These are phyloP conservation scores for Pagrus major DNA, from an alignment of 2,113 vertebrate species.

Conservation along the genomic window DNA sequence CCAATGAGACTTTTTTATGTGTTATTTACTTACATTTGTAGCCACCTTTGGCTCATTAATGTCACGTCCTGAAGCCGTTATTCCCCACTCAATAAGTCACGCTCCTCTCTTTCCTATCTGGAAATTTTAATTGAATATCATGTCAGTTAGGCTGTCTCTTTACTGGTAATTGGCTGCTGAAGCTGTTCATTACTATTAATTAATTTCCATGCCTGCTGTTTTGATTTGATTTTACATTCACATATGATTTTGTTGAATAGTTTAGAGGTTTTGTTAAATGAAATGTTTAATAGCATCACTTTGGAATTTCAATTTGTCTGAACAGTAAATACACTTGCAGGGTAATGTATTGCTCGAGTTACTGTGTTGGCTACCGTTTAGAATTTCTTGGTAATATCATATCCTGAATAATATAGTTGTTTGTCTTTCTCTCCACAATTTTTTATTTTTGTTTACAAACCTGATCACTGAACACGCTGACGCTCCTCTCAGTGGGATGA, in stretches of 20 bases:
- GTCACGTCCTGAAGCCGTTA: conserved; percentile 4
- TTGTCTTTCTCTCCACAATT: too few relatives aligned
- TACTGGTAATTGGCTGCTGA: conserved; percentile 8
- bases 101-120: not conserved
- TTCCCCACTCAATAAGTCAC: not conserved
- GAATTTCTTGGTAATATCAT: not conserved
- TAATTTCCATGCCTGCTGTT: not conserved
- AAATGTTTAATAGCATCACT: not conserved
- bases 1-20: not conserved
- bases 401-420: not conserved
- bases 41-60: not conserved
- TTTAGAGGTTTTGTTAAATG: not conserved
- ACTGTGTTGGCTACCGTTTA: not conserved
- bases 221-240: not conserved
- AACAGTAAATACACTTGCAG: not conserved
- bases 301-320: not conserved
- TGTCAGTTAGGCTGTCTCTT: not conserved
- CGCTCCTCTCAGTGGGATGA: not conserved
- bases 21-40: not conserved
- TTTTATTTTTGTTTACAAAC: not conserved
- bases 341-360: not conserved
- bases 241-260: not conserved
- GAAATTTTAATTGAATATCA: conserved; percentile 13
- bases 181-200: not conserved
- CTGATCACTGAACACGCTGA: not conserved